Evolutionary conservation across 35 echinoderm and acorn worm genomes (phyloP), one percentile per base, ranked within the genome.

Genomic region (Ophiothrix spiculata): DNA sequence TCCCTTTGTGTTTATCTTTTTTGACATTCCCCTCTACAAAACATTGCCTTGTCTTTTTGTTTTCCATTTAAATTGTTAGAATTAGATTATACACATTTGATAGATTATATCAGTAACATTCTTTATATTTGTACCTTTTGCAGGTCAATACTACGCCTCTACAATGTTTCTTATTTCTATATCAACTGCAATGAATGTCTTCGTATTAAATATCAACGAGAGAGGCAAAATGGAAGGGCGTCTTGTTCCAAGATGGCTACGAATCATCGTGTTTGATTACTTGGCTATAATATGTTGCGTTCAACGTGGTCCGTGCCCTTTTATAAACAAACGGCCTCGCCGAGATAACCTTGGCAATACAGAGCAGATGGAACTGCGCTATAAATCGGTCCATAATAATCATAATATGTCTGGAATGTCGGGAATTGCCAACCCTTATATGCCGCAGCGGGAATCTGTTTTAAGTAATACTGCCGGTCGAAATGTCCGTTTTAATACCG

Each of bases 91-190:
- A n/a, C n/a, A n/a, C n/a, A n/a, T n/a, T n/a, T n/a, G n/a, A n/a
- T n/a, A n/a, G n/a, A n/a, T n/a, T n/a, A 49, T 49, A 19, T 49
- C 42, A 49, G 6, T 49, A 49, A 39, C 17, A 82, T 1, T 82
- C 1, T 45, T 84, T 38, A 38, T 32, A 81, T 81, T 77, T 74
- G 1, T 77, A 37, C 42, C 81, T 45, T 17, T 85, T 79, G 14
- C 40, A 99, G 96, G 96, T 78, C 96, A 99, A 88, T 99, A 99
- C 79, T 99, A 99, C 80, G 91, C 92, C 23, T 92, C 96, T 13
- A 99, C 96, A 15, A 99, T 99, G 96, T 94, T 99, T 45, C 83
- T 99, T 35, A 99, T 99, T 56, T 94, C 96, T 0, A 87, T 99
- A 33, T 99, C 96, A 4, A 99, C 96, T 35, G 96, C 96, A 31